A percentile compares a stretch with the other conserved stretches of the same genome.
Conservation (phyloP, 1,140 invertebrate genomes). For the Thalassaphorura encarpata region DNA sequence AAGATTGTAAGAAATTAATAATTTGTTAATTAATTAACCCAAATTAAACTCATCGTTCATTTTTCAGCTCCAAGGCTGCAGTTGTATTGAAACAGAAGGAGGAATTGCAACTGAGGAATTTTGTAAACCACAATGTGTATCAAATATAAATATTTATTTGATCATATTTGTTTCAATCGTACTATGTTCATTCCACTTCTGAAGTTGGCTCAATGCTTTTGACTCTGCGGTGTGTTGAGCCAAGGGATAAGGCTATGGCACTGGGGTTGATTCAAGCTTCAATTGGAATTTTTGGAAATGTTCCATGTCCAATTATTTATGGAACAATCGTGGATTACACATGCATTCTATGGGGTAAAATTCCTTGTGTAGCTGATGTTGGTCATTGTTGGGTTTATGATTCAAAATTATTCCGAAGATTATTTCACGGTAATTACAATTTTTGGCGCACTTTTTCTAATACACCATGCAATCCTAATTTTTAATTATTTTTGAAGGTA, state of each 20-base stretch:
- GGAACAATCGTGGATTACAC: conserved; percentile 83
- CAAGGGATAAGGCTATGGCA: conserved; percentile 86
- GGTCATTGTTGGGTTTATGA: conserved; percentile 69
- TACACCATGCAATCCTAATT: neutral
- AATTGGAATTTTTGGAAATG: conserved; percentile 83
- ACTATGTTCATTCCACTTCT: conserved; percentile 79
- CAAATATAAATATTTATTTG: conserved; percentile 41
- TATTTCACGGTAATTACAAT: conserved; percentile 64
- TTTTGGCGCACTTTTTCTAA: neutral
- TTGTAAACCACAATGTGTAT: neutral
- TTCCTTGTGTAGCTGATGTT: conserved; percentile 32
- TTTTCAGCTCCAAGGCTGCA: conserved; percentile 28
- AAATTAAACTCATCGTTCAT: conserved; percentile 13
- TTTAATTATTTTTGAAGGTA: conserved; percentile 44
- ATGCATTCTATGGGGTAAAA: conserved; percentile 74
- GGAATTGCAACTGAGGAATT: neutral
- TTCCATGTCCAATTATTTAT: conserved; percentile 85
- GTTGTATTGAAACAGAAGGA: conserved; percentile 36
- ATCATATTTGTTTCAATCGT: conserved; percentile 69
- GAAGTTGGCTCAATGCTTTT: conserved; percentile 84
- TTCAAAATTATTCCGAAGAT: conserved; percentile 65
- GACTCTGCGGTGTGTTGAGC: conserved; percentile 81
- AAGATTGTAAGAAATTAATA: too few relatives aligned
- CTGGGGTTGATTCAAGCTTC: conserved; percentile 86
- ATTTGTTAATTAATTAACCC: too few relatives aligned